Base-by-base conservation (phyloP, 2,888 invertebrate species). In the Phoronis australis region DNA sequence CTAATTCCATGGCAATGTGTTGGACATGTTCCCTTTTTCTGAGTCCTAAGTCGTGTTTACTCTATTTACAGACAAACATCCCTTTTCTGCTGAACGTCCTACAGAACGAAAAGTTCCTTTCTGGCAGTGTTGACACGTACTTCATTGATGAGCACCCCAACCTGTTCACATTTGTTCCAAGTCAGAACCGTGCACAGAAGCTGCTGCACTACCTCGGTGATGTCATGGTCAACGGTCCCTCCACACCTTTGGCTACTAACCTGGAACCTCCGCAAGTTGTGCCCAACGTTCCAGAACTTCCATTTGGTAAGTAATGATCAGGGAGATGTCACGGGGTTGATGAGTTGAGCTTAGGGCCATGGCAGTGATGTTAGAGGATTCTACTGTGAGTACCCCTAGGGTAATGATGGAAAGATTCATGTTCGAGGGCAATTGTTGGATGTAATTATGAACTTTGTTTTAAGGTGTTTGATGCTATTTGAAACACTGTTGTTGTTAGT, bases 71-170 rank as follows among this genome's bases (percentile, higher is more conserved):
- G 83, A 99, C 99, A 4, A 99, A 99, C 82, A 95, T 97, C 71
- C 99, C 99, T 0, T 99, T 99, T 81, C 79, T 99, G 47, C 80
- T 97, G 55, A 99, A 99, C 73, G 99, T 99, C 0, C 79, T 99
- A 46, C 88, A 92, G 66, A 93, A 99, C 78, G 91, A 94, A 73
- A 92, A 92, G 77, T 99, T 99, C 82, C 81, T 95, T 39, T 90
- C 88, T 61, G 97, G 93, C 68, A 84, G 88, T 0, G 87, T 97
- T 0, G 97, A 99, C 79, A 99, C 99, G 0, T 90, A 95, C 78
- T 99, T 99, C 78, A 97, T 99, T 66, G 96, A 99, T 77, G 95
- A 97, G 71, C 85, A 99, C 77, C 97, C 99, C 0, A 88, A 94
- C 65, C 83, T 99, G 22, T 97, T 99, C 80, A 85, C 90, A 73